These are phyloP conservation scores for Montipora efflorescens DNA, from an alignment of 64 coral and sea anemone genomes.

Conservation along the genomic window DNA sequence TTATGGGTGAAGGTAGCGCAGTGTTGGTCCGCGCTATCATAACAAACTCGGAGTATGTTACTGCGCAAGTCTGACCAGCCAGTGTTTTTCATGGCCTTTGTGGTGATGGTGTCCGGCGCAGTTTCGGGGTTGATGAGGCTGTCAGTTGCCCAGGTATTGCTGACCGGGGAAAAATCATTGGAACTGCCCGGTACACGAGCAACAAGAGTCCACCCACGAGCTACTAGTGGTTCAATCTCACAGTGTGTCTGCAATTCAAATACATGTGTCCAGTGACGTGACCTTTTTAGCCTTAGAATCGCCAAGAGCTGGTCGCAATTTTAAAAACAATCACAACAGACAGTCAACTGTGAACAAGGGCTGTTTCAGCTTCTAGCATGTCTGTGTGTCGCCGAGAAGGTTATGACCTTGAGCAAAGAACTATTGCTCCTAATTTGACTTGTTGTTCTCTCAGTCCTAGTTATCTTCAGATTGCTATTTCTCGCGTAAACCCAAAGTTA, in stretches of 20 bases:
- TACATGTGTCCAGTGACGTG: background rate
- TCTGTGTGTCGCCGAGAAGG: too few species aligned
- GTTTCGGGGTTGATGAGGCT: slow-evolving; percentile 79
- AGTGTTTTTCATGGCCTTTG: slow-evolving; percentile 87
- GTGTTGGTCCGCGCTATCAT: slow-evolving; percentile 80
- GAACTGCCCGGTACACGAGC: slow-evolving; percentile 81
- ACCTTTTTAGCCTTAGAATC: background rate
- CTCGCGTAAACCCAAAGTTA: too few species aligned
- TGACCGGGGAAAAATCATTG: slow-evolving; percentile 94
- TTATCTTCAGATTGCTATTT: too few species aligned
- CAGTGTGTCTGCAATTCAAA: slow-evolving; percentile 88
- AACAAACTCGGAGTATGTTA: slow-evolving; percentile 79
- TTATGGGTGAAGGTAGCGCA: slow-evolving; percentile 92
- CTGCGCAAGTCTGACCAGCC: slow-evolving; percentile 91
- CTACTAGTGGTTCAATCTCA: slow-evolving; percentile 87
- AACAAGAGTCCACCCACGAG: slow-evolving; percentile 85
- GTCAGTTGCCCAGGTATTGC: slow-evolving; percentile 89
- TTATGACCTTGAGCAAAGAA: too few species aligned
- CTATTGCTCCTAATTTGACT: too few species aligned
- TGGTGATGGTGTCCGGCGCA: slow-evolving; percentile 66
- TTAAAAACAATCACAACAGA: background rate
- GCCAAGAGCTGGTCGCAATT: background rate
- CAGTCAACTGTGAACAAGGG: too few species aligned
- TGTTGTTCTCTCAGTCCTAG: too few species aligned
- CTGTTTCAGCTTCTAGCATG: too few species aligned